A percentile compares a stretch with the other conserved stretches of the same genome.
These are phyloP conservation scores for Eciton burchellii DNA, from an alignment of 1,140 invertebrate genomes.

Conservation along the genomic window DNA sequence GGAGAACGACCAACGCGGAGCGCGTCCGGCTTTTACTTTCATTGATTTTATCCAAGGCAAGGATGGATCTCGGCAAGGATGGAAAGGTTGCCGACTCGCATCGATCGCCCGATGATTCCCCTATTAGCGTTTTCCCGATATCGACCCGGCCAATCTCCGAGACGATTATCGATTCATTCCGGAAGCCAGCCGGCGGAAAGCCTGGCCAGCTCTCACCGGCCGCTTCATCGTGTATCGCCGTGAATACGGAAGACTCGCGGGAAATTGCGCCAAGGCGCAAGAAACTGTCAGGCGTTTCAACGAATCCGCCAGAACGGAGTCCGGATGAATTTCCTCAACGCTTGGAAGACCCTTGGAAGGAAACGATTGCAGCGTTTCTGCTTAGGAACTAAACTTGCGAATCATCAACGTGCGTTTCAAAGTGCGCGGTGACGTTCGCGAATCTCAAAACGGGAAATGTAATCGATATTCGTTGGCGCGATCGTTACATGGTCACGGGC, in stretches of 20 bases:
- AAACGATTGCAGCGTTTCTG: no score
- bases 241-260: not conserved
- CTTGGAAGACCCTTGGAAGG: not conserved
- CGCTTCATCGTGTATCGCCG: not conserved
- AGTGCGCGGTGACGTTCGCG: no score
- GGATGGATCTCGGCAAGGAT: not conserved
- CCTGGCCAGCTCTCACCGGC: not conserved
- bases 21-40: conserved; percentile 51
- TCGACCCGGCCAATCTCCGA: conserved; percentile 33
- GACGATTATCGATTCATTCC: not conserved
- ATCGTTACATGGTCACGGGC: not conserved
- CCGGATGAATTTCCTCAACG: not conserved
- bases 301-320: no score
- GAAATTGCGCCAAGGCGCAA: conserved; percentile 10
- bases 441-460: not conserved
- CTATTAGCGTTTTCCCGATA: conserved; percentile 41
- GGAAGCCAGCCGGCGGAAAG: conserved; percentile 1
- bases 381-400: no score
- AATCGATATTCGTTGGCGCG: conserved; percentile 7
- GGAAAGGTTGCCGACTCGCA: conserved; percentile 25
- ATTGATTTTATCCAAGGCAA: conserved; percentile 63
- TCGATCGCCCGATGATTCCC: not conserved
- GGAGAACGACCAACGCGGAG: not conserved
- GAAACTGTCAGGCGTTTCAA: no score
- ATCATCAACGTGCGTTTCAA: no score